Evolutionary conservation across 2,888 invertebrate genomes (phyloP), one percentile per base, ranked within the genome.

Genomic region (Sclerodermus sp.): DNA sequence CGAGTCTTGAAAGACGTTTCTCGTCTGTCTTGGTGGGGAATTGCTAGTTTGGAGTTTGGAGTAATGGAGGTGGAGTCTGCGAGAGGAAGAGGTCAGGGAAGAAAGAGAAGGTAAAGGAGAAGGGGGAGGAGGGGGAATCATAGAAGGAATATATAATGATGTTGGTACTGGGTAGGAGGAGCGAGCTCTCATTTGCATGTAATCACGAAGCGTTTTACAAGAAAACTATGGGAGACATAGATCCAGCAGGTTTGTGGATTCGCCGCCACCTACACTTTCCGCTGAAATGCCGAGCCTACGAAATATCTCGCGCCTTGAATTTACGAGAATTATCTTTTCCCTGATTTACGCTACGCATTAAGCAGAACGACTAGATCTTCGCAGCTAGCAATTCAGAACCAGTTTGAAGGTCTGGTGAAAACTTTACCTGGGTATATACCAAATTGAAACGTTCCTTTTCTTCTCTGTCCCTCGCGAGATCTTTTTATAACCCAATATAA

Each of bases 1-100:
- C n/a, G n/a, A n/a, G n/a, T n/a, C n/a, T n/a, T n/a, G n/a, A n/a
- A n/a, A n/a, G n/a, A n/a, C n/a, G n/a, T n/a, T n/a, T n/a, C n/a
- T n/a, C n/a, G n/a, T n/a, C n/a, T n/a, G n/a, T n/a, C 47, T 42
- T 41, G 57, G 61, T 63, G 59, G 68, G 59, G 64, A 69, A 70
- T 70, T 71, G 70, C 66, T n/a, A n/a, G n/a, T n/a, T n/a, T n/a
- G n/a, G n/a, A n/a, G n/a, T n/a, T n/a, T n/a, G n/a, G n/a, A n/a
- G n/a, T n/a, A n/a, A n/a, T n/a, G n/a, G n/a, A n/a, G n/a, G n/a
- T n/a, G n/a, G n/a, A n/a, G n/a, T n/a, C n/a, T n/a, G n/a, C n/a
- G n/a, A n/a, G n/a, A n/a, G 45, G 49, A 40, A 41, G 45, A 47
- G 51, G 43, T 15, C 14, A 14, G 42, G 46, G 45, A 29, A 45